phyloP scores from a whole-genome alignment of 2,797 vertebrate genomes.

The Etheostoma nigrum region DNA sequence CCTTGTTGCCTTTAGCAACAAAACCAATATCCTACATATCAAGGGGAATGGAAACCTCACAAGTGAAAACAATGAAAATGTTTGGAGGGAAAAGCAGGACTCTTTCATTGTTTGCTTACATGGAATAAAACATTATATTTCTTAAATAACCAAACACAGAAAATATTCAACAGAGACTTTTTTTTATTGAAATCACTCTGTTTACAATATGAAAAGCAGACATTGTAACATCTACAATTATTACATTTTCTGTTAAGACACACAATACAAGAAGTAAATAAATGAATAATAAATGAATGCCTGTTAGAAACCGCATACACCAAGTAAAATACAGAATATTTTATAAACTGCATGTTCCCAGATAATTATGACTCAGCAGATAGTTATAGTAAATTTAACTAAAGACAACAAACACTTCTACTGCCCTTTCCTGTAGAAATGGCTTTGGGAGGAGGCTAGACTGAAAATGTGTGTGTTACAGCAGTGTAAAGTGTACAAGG shows the following conservation, averaged over 20 bases:
- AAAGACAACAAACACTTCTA: background rate
- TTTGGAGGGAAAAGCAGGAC: slow-evolving; percentile 57
- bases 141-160: slow-evolving; percentile 59
- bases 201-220: slow-evolving; percentile 16
- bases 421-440: background rate
- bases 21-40: slow-evolving; percentile 71
- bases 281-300: background rate
- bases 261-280: background rate
- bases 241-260: slow-evolving; percentile 4
- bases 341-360: slow-evolving; percentile 1
- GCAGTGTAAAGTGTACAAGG: background rate
- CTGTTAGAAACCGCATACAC: background rate
- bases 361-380: background rate
- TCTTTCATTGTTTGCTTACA: slow-evolving; percentile 56
- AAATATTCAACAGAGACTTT: slow-evolving; percentile 26
- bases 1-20: slow-evolving; percentile 71
- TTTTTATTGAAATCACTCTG: slow-evolving; percentile 60
- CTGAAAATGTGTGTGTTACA: slow-evolving; percentile 13
- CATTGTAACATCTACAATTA: background rate
- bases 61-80: slow-evolving; percentile 66
- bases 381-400: background rate
- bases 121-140: slow-evolving; percentile 42
- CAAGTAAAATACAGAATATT: background rate
- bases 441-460: slow-evolving; percentile 2
- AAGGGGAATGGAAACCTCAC: slow-evolving; percentile 68